Percentiles rank a stretch among this genome's conserved stretches.
Conservation (phyloP, 2,888 invertebrate species). For the Hesperia comma region DNA sequence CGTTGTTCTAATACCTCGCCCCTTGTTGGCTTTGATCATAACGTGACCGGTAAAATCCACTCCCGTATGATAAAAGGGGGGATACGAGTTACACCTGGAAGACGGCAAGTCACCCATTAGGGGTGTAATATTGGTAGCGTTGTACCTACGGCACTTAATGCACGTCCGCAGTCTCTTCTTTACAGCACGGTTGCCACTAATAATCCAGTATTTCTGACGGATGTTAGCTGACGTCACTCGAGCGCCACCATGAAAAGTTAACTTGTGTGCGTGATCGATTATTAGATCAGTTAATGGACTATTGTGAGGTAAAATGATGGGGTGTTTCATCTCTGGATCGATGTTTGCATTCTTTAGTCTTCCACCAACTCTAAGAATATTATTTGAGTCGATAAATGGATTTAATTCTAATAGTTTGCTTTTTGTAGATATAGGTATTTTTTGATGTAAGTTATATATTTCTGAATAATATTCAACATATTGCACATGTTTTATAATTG, state of each 20-base stretch:
- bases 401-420: slow-evolving; percentile 35
- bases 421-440: slow-evolving; percentile 11
- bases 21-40: slow-evolving; percentile 38
- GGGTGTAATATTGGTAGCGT: slow-evolving; percentile 33
- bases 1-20: slow-evolving; percentile 34
- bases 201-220: slow-evolving; percentile 38
- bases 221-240: slow-evolving; percentile 34
- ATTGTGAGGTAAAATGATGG: slow-evolving; percentile 32
- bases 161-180: slow-evolving; percentile 40
- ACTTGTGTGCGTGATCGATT: slow-evolving; percentile 38
- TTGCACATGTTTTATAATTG: slow-evolving; percentile 26
- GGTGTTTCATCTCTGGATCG: slow-evolving; percentile 33
- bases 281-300: slow-evolving; percentile 26
- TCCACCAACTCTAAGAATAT: slow-evolving; percentile 38
- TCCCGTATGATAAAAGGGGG: slow-evolving; percentile 40
- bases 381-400: slow-evolving; percentile 33
- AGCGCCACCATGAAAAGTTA: slow-evolving; percentile 39
- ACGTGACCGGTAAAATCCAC: slow-evolving; percentile 42
- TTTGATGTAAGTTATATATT: slow-evolving; percentile 20
- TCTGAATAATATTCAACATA: slow-evolving; percentile 25
- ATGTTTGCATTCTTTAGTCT: slow-evolving; percentile 35
- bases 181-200: slow-evolving; percentile 34
- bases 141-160: slow-evolving; percentile 37
- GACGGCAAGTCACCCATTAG: slow-evolving; percentile 35
- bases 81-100: slow-evolving; percentile 12